Percentiles rank a stretch among this genome's conserved stretches.
Conservation (phyloP, 1,140 invertebrate species). For the Oreohelix idahoensis region DNA sequence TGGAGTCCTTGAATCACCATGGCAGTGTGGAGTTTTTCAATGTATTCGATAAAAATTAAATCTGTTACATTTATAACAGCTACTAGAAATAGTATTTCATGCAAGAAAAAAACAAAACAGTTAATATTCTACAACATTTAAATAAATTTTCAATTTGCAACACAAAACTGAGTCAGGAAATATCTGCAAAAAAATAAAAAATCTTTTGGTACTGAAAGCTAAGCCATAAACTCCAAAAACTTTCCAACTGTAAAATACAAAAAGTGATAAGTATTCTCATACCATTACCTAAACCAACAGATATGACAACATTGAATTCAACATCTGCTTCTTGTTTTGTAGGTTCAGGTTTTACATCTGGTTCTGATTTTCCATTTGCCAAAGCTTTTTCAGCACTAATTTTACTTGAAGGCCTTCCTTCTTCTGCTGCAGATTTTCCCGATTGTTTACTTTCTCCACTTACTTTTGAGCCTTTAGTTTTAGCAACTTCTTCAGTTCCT, state of each 20-base stretch:
- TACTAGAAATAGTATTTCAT: no score
- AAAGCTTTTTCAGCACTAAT: neutral
- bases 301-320: conserved; percentile 14
- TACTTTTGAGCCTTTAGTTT: no score
- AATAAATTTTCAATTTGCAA: neutral
- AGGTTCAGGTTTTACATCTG: neutral
- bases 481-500: neutral
- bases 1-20: no score
- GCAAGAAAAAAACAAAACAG: neutral
- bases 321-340: neutral
- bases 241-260: neutral
- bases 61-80: no score
- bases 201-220: no score
- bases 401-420: neutral
- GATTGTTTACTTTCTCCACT: neutral
- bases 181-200: no score
- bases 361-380: neutral
- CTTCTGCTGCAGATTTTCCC: neutral
- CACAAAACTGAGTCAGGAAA: neutral
- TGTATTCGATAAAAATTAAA: no score
- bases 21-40: no score
- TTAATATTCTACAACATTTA: neutral
- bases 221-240: neutral
- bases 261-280: neutral
- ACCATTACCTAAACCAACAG: neutral